Conservation (phyloP, 2,888 invertebrate species). For the Julus scanicus region DNA sequence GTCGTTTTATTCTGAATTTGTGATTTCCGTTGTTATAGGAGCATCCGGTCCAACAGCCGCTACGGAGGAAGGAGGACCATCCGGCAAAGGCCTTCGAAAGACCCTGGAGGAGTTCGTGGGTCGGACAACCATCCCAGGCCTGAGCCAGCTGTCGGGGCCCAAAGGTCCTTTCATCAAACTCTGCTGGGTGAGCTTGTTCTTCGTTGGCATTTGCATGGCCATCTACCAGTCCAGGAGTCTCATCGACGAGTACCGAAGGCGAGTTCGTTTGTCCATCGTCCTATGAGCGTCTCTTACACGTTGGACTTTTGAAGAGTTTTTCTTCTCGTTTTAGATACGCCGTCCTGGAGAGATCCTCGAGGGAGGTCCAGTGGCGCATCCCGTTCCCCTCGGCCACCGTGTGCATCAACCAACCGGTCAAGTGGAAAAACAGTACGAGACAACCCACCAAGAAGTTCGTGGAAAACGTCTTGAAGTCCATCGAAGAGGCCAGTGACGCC, state of each 20-base stretch:
- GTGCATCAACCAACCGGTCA: constrained; percentile 44
- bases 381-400: constrained; percentile 52
- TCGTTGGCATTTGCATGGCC: constrained; percentile 54
- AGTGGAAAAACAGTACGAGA: constrained; percentile 45
- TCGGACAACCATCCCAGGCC: constrained; percentile 50
- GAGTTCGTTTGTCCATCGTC: too few relatives aligned
- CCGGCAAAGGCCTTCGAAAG: neutral
- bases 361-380: constrained; percentile 44
- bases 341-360: constrained; percentile 34
- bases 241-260: constrained; percentile 49
- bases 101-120: constrained; percentile 49
- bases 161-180: constrained; percentile 26
- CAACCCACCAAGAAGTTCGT: constrained; percentile 36
- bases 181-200: constrained; percentile 43
- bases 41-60: neutral
- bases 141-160: constrained; percentile 41
- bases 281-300: too few relatives aligned
- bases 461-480: neutral
- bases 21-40: too few relatives aligned
- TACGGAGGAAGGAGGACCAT: neutral
- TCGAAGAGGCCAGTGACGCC: neutral
- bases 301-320: too few relatives aligned
- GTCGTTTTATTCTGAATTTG: too few relatives aligned
- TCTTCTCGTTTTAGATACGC: neutral
- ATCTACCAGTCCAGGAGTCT: constrained; percentile 54